Conservation (phyloP, 2,113 vertebrate species). For the Ovibos moschatus region DNA sequence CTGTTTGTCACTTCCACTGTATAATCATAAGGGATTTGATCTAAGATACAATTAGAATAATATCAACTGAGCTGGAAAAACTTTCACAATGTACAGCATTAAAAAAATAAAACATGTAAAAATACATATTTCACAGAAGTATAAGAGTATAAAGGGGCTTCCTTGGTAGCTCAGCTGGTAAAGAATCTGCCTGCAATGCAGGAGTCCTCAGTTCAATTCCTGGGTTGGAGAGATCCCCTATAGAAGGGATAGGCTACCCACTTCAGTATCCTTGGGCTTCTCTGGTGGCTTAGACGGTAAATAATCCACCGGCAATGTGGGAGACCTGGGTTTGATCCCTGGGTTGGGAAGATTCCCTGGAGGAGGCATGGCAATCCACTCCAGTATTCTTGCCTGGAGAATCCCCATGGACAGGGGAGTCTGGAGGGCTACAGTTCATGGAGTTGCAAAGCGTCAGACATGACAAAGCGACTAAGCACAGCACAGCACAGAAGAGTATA, state of each 20-base stretch:
- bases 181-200: not conserved
- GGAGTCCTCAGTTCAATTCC: not conserved
- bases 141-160: not conserved
- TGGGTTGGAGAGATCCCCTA: not conserved
- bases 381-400: not conserved
- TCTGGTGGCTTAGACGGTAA: not conserved
- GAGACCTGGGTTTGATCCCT: not conserved
- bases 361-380: not conserved
- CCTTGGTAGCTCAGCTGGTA: not conserved
- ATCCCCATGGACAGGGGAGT: not conserved
- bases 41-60: not conserved
- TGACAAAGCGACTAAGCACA: rapidly evolving
- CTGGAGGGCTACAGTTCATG: not conserved
- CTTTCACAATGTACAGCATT: not conserved
- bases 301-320: not conserved
- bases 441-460: not conserved
- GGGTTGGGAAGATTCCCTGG: not conserved
- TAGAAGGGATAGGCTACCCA: not conserved
- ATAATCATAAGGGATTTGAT: not conserved
- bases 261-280: not conserved
- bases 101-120: not conserved
- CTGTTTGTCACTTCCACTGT: not conserved
- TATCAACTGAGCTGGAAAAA: not conserved
- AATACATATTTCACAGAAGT: not conserved
- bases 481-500: not conserved